Evolutionary conservation across 2,113 vertebrate species (phyloP).

Genomic region (Pardalotus punctatus): DNA sequence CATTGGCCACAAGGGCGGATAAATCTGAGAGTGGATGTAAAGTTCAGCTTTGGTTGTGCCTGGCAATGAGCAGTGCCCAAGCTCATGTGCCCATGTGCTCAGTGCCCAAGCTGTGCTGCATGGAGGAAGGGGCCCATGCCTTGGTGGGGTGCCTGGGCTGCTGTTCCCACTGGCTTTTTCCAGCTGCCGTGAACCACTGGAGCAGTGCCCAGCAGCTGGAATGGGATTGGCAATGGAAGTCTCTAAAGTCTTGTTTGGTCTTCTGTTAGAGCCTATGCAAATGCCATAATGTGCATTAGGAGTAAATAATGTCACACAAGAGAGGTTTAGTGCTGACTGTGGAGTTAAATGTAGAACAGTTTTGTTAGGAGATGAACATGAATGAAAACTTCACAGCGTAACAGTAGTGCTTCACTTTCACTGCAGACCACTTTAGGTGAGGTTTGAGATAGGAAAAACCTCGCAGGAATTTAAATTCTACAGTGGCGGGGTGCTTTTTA

Average conservation of each 20-base stretch:
- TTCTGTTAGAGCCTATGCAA: not conserved
- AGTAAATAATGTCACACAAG: not conserved
- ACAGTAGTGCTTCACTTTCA: not conserved
- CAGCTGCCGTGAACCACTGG: not conserved
- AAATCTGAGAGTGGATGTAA: not conserved
- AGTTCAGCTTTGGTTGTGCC: not conserved
- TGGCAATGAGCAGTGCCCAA: not conserved
- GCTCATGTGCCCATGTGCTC: not conserved
- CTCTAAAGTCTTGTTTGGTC: not conserved
- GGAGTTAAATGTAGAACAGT: not conserved
- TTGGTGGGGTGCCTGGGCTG: not conserved
- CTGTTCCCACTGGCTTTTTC: not conserved
- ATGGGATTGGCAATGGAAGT: not conserved
- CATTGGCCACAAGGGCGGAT: accelerated
- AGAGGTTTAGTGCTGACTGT: not conserved
- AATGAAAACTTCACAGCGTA: not conserved
- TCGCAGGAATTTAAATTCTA: not conserved
- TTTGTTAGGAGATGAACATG: not conserved
- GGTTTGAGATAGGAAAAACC: not conserved
- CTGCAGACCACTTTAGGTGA: not conserved
- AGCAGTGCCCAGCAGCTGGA: not conserved
- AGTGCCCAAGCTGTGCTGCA: not conserved
- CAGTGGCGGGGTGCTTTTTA: not conserved
- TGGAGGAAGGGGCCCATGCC: not conserved
- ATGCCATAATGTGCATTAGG: not conserved